Percentiles rank a stretch among this genome's conserved stretches.
Evolutionary conservation across 1,140 invertebrate species (phyloP).

Genomic region (Drosophila leontia): DNA sequence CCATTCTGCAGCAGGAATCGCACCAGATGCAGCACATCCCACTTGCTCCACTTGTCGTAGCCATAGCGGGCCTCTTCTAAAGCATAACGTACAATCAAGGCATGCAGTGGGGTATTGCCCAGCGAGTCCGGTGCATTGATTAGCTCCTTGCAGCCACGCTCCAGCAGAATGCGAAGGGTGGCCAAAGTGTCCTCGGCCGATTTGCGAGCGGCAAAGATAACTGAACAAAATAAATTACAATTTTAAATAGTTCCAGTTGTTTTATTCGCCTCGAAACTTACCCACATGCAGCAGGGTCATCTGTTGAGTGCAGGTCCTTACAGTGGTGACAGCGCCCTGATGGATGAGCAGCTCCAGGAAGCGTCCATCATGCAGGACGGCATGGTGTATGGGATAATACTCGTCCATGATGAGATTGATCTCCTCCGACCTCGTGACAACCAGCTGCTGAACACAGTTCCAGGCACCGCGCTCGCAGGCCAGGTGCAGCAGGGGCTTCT

Average conservation of each 20-base stretch:
- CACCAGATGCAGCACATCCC: constrained; percentile 90
- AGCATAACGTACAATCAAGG: constrained; percentile 90
- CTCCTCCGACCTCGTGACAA: constrained; percentile 88
- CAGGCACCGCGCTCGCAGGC: constrained; percentile 90
- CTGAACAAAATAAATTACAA: constrained; percentile 53
- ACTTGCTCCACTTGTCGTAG: constrained; percentile 90
- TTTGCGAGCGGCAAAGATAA: constrained; percentile 88
- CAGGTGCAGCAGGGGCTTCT: constrained; percentile 88
- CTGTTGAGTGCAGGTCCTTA: constrained; percentile 90
- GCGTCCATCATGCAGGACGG: constrained; percentile 88
- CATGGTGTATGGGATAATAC: constrained; percentile 91
- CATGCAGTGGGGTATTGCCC: constrained; percentile 88
- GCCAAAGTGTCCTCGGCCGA: constrained; percentile 89
- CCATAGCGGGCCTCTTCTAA: constrained; percentile 89
- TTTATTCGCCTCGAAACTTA: constrained; percentile 52
- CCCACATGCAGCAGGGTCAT: constrained; percentile 90
- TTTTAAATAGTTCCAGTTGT: background rate
- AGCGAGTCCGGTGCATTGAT: constrained; percentile 91
- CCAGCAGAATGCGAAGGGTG: constrained; percentile 88
- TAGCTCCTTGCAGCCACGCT: constrained; percentile 89
- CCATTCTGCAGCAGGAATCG: constrained; percentile 88
- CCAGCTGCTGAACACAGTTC: constrained; percentile 89
- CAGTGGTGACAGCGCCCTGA: constrained; percentile 89
- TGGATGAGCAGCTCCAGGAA: constrained; percentile 89
- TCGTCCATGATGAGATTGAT: constrained; percentile 91